These are phyloP conservation scores for Agonopterix heracliana DNA, from an alignment of 2,888 invertebrate genomes.

Conservation along the genomic window DNA sequence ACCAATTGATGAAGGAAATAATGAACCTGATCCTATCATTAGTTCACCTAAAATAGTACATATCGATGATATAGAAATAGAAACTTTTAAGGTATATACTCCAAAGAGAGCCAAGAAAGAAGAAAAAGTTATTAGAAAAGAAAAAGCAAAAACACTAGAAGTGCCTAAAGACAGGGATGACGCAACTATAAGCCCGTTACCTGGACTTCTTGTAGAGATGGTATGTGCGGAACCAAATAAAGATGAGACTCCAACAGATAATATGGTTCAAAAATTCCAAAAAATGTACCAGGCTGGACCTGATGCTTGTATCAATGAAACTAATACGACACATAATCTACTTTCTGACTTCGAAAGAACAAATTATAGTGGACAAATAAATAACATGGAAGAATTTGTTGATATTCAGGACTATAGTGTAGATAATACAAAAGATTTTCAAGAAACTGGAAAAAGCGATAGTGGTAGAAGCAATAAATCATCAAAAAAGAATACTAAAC, in stretches of 20 bases:
- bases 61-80: constrained; percentile 18
- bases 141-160: constrained; percentile 4
- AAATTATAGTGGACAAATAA: constrained; percentile 17
- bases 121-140: constrained; percentile 14
- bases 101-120: constrained; percentile 16
- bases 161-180: constrained; percentile 19
- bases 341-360: constrained; percentile 34
- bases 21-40: constrained; percentile 22
- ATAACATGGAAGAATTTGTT: constrained; percentile 22
- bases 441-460: too few relatives aligned
- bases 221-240: constrained; percentile 18
- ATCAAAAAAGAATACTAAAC: too few relatives aligned
- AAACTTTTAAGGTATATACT: not conserved
- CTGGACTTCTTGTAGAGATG: constrained; percentile 48
- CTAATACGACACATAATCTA: constrained; percentile 43
- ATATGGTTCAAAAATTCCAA: constrained; percentile 40
- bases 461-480: too few relatives aligned
- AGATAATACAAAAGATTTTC: too few relatives aligned
- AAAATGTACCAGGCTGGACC: constrained; percentile 33
- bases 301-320: constrained; percentile 25
- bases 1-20: constrained; percentile 6
- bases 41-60: constrained; percentile 37
- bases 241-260: constrained; percentile 32
- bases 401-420: too few relatives aligned
- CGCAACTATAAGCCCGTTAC: constrained; percentile 48